Base-by-base conservation (phyloP, 2,888 invertebrate genomes). In the Cerastis leucographa region DNA sequence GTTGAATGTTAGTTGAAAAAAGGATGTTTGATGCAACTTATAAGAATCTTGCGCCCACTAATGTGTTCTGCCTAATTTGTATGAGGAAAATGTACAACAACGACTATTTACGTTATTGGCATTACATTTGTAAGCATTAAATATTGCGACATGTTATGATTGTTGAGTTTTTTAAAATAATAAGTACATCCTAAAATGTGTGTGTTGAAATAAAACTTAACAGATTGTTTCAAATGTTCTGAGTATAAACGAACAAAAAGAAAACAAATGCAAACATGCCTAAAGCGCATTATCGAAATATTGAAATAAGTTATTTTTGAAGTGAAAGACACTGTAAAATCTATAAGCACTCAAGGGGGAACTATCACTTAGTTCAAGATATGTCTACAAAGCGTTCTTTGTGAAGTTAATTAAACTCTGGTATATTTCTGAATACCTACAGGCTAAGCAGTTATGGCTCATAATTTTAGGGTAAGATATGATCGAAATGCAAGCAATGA, bases 121-220 rank as follows among this genome's bases (percentile, higher is more conserved):
- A 69, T 56, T 69, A 62, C 76, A 29, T 71, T 64, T 44, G 42
- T 9, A 40, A 62, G 59, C 84, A 78, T 83, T 78, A 78, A 78
- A 68, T 7, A 9, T 81, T 83, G 42, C 70, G n/a, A 71, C n/a
- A 84, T 19, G 29, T 59, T 80, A 79, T 79, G 19, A 56, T 59
- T 68, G 49, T 62, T 80, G n/a, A 81, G 80, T 80, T 74, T 70
- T 81, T 68, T 70, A 66, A 67, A 84, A 73, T 51, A 42, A 54
- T 69, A 35, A 35, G 35, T 35, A 42, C 46, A 69, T 49, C 42
- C 49, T 12, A 51, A 80, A 66, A 67, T n/a, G 22, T 19, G 3
- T 12, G 35, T 84, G 84, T 49, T 61, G 84, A 56, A 81, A 84
- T 49, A 73, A 66, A 61, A 79, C 42, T 78, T 59, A 65, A 19